Evolutionary conservation across 2,113 vertebrate species (phyloP), one percentile per base, ranked within the genome.

Genomic region (Plotosus lineatus): DNA sequence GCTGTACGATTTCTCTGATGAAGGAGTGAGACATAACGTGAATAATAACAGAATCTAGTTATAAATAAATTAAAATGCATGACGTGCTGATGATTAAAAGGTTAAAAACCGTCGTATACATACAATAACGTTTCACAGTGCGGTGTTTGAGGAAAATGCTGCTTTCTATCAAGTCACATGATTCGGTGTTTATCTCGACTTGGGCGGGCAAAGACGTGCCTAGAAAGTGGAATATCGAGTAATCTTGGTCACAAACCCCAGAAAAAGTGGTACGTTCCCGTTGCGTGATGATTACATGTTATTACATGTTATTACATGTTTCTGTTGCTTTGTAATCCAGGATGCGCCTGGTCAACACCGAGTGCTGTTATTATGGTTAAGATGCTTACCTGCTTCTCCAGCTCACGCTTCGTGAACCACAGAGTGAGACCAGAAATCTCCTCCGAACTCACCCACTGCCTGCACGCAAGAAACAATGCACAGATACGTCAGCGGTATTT

Each of bases 361-460:
- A 28, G 66, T 68, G 61, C 12, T 46, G 55, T 50, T n/a, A 17
- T 63, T 51, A 17, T 44, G 8, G n/a, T 23, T 74, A 38, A 48
- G 28, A 40, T 63, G 89, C 93, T 86, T 75, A 98, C 98, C 95
- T 98, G 95, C 80, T 94, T 97, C 89, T 98, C 98, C 40, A 98
- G 90, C 50, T 92, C 90, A n/a, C 94, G 94, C 86, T 97, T 98
- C 68, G 93, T 94, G 88, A 98, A 99, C 88, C 95, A 95, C 50
- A 95, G 80, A n/a, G 94, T 93, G 19, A 95, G 91, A 75, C 93
- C 91, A 48, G 90, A 90, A 78, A 95, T 96, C 87, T 96, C 96
- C 31, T 96, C 96, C 0, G 95, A 96, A 56, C 90, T 96, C 42
- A 95, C 96, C 94, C 96, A 97, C 0, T 96, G 94, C 40, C 98